These are phyloP conservation scores for Xestia xanthographa DNA, from an alignment of 2,888 invertebrate genomes.

Conservation along the genomic window DNA sequence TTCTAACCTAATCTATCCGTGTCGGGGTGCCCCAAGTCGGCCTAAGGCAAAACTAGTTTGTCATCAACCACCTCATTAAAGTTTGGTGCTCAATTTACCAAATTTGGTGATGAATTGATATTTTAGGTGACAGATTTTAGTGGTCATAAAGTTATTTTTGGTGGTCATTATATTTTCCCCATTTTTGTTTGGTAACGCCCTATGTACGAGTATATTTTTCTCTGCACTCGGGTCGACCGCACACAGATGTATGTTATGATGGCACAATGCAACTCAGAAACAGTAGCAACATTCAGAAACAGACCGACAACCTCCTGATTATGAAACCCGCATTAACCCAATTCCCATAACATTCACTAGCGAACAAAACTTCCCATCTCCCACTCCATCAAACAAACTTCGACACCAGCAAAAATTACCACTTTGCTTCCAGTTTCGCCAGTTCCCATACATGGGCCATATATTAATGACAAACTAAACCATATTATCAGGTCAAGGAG, in stretches of 20 bases:
- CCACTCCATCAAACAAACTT: conserved; percentile 27
- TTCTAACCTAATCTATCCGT: no score
- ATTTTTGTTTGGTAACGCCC: no score
- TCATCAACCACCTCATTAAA: no score
- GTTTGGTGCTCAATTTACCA: no score
- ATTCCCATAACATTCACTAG: neutral
- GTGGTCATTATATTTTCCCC: no score
- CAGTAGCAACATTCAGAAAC: neutral
- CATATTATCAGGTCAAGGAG: conserved; percentile 64
- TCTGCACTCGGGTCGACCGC: neutral
- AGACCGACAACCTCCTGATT: conserved; percentile 1
- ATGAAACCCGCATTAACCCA: conserved; percentile 17
- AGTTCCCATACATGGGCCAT: conserved; percentile 36
- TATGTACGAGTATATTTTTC: no score
- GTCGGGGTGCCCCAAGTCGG: no score
- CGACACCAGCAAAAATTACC: conserved; percentile 41
- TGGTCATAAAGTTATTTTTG: no score
- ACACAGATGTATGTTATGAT: neutral
- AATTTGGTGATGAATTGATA: no score
- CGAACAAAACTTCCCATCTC: conserved; percentile 18
- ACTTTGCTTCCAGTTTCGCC: conserved; percentile 30
- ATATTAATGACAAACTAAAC: conserved; percentile 53
- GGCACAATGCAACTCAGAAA: neutral
- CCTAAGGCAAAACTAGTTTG: no score
- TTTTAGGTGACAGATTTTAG: no score